Conservation (phyloP, 2,113 vertebrate genomes). For the Camelus dromedarius region DNA sequence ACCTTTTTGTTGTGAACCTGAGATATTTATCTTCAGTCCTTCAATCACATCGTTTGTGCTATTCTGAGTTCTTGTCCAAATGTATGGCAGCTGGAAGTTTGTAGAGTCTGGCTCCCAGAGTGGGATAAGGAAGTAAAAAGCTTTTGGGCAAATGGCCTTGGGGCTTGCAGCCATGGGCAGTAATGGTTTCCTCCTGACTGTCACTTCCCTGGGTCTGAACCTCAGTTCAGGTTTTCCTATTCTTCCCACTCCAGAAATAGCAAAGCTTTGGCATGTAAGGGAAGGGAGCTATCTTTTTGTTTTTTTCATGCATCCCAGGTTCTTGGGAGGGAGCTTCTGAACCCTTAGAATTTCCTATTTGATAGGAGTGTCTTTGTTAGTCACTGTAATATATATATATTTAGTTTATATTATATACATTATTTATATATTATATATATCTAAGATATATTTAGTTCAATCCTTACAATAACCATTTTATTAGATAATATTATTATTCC, state of each 20-base stretch:
- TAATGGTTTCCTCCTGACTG: neutral
- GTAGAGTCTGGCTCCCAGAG: neutral
- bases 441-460: neutral
- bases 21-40: slow-evolving; percentile 60
- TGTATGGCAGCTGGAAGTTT: slow-evolving; percentile 29
- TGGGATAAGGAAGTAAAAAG: neutral
- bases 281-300: neutral
- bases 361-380: neutral
- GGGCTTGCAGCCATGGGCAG: neutral
- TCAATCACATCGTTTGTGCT: slow-evolving; percentile 59
- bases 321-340: neutral
- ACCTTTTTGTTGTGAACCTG: slow-evolving; percentile 38
- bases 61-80: slow-evolving; percentile 50
- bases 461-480: neutral
- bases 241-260: neutral
- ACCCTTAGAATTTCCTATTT: neutral
- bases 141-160: neutral
- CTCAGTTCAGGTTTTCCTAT: neutral
- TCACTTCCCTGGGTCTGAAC: neutral
- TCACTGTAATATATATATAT: neutral
- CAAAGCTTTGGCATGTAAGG: neutral
- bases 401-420: neutral
- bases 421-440: neutral
- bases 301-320: neutral
- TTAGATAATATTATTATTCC: neutral